Evolutionary conservation across 64 coral and sea anemone species (phyloP), one percentile per base, ranked within the genome.

Genomic region (Orbicella faveolata): DNA sequence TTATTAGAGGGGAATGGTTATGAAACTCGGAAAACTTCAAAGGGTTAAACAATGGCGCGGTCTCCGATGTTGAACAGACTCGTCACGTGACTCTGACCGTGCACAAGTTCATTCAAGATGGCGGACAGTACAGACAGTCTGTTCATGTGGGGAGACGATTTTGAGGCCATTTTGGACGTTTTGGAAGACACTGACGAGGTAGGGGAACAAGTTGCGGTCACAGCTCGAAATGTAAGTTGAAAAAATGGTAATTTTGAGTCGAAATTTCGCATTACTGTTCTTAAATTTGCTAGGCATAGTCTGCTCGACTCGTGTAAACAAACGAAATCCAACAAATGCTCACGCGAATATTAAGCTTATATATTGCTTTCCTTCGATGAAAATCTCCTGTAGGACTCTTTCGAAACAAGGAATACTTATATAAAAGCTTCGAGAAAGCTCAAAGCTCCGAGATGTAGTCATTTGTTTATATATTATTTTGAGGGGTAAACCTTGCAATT

Each of bases 81-180:
- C 20, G 53, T 88, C 87, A 88, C 87, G 70, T 76, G 87, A 88
- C 87, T n/a, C 9, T 36, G 72, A 62, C 72, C 70, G 15, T 88
- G 87, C 87, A 88, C 53, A 30, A 30, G 30, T 30, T 30, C 30
- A 30, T 30, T 30, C 30, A 30, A 30, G 30, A 30, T 30, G 30
- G 30, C 30, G 30, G 30, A 30, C 30, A 30, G 30, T 30, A 30
- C 30, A 30, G 30, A 30, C 30, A 30, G 30, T 30, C 30, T 30
- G 30, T 30, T 30, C 30, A 0, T 30, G 30, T 30, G 30, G 30
- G 30, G 30, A 18, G 87, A 89, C 9, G 87, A 79, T 89, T 89
- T 79, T n/a, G 87, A 63, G 36, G 87, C 87, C 10, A 52, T 89
- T 79, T n/a, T 89, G 57, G 55, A 67, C 23, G 6, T 79, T 10